A percentile compares a stretch with the other conserved stretches of the same genome.
Evolutionary conservation across 2,797 vertebrate genomes (phyloP).

Genomic region (Euthynnus affinis): DNA sequence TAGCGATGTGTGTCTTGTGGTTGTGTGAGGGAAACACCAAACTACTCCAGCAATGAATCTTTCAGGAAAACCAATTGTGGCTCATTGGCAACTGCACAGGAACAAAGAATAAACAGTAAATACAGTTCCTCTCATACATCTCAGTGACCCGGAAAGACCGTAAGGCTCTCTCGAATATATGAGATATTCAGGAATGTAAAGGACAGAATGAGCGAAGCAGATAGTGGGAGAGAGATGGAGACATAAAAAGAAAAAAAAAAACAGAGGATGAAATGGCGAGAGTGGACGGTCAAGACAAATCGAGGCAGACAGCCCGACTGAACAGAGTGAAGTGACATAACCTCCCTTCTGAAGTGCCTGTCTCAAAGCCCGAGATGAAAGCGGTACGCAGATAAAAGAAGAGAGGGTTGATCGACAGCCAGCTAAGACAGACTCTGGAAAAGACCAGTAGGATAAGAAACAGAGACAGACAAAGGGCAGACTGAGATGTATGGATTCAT

Average conservation of each 20-base stretch:
- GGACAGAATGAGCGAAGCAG: conserved; percentile 18
- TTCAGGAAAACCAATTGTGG: conserved; percentile 63
- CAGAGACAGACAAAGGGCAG: conserved; percentile 66
- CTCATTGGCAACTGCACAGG: conserved; percentile 50
- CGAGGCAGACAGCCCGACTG: conserved; percentile 52
- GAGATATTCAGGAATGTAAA: conserved; percentile 37
- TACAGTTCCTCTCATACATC: conserved; percentile 83
- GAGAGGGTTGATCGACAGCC: conserved; percentile 40
- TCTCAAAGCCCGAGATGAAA: conserved; percentile 67
- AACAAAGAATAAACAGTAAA: conserved; percentile 71
- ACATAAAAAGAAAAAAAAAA: not conserved
- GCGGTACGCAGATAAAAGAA: conserved; percentile 63
- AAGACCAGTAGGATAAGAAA: conserved; percentile 42
- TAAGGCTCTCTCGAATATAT: conserved; percentile 29
- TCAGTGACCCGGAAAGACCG: conserved; percentile 78
- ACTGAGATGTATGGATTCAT: conserved; percentile 87
- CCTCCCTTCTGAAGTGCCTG: conserved; percentile 50
- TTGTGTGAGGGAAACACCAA: conserved; percentile 62
- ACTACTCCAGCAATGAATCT: conserved; percentile 72
- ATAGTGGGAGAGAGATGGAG: conserved; percentile 44
- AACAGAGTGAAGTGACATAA: conserved; percentile 49
- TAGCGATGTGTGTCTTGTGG: not conserved
- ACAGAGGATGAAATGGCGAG: conserved; percentile 21
- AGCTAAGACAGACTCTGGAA: conserved; percentile 26
- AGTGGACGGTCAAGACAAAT: conserved; percentile 54